Evolutionary conservation across 2,113 vertebrate genomes (phyloP), one percentile per base, ranked within the genome.

Genomic region (Rhabdomys dilectus): DNA sequence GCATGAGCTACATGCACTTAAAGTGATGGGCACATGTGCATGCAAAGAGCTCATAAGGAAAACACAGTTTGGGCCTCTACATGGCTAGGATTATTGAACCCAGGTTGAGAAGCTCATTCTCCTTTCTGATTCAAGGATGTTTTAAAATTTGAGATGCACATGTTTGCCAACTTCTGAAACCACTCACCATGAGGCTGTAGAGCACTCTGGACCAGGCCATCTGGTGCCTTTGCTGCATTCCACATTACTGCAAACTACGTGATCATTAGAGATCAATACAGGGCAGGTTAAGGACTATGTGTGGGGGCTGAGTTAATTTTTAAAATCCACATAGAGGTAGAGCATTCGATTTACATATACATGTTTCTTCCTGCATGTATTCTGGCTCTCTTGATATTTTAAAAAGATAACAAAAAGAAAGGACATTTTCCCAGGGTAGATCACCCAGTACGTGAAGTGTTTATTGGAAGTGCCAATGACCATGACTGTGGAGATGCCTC

Each of bases 361-460:
- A 31, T 73, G 77, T 92, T 84, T 51, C n/a, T 94, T 89, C 31
- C n/a, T 93, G 86, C n/a, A n/a, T 36, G 17, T 78, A 4, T 81
- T 93, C 64, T 92, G 58, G 13, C 78, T 93, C 81, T 34, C 72
- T 92, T 87, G 82, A 84, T 89, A 53, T 68, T 95, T 72, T 51
- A 39, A 90, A 91, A 60, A 82, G 19, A 29, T 34, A 70, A 56
- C 51, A 39, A 21, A 91, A 51, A 34, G 16, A 68, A 66, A 95
- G 64, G 66, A 72, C 11, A 39, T 64, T 77, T 93, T 75, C 64
- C 76, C 24, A 48, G 34, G 26, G 21, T 45, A 19, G 34, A 48
- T 84, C 5, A 11, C 7, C 1, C 22, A 39, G 15, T 24, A 7
- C 31, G 1, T 66, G 17, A 84, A 42, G 56, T 51, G 39, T 78